phyloP scores from a whole-genome alignment of 2,113 vertebrate genomes.

The Agelaius tricolor region DNA sequence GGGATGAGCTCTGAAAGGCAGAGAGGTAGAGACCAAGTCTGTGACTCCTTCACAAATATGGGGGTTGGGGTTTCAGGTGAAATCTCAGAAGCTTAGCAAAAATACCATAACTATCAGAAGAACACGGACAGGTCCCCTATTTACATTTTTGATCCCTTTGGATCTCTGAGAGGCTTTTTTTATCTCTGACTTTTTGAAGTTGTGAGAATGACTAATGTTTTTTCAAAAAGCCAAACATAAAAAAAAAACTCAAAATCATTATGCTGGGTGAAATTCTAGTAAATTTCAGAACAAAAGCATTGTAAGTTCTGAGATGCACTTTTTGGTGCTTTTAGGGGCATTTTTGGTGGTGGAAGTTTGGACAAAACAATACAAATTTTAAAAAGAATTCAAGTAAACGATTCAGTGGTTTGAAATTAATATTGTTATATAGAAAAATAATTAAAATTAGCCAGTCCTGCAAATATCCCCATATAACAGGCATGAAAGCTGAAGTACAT shows the following conservation, averaged over 20 bases:
- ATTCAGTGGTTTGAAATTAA: background rate
- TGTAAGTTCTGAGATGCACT: accelerated
- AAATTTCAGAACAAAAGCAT: background rate
- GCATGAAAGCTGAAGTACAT: background rate
- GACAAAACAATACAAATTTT: background rate
- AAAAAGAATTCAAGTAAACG: background rate
- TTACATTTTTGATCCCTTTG: background rate
- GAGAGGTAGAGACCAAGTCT: background rate
- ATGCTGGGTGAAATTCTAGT: background rate
- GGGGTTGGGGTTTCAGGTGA: background rate
- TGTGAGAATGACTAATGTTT: background rate
- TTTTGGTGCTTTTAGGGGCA: background rate
- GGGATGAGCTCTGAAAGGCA: background rate
- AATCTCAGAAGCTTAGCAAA: background rate
- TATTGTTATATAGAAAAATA: background rate
- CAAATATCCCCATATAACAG: background rate
- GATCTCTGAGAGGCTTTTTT: background rate
- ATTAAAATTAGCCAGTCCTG: background rate
- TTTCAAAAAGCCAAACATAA: background rate
- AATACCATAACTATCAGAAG: background rate
- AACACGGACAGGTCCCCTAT: accelerated
- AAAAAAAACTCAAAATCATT: background rate
- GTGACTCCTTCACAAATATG: background rate
- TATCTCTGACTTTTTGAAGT: background rate
- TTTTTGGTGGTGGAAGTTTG: background rate